phyloP scores from a whole-genome alignment of 2,113 vertebrate species.

The Vidua macroura region DNA sequence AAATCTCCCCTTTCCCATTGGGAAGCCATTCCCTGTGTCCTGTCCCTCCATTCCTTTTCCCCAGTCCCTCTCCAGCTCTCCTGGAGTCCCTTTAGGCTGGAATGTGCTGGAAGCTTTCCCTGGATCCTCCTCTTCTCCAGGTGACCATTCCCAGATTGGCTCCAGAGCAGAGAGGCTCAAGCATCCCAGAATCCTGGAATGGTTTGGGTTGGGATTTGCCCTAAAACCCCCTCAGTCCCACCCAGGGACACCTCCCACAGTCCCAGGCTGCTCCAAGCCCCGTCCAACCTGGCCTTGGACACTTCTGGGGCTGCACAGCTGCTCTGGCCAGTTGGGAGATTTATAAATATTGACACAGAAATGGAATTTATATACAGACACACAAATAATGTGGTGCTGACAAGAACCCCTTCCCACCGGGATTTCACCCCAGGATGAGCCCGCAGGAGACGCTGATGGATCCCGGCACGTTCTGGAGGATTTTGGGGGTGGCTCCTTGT shows the following conservation, averaged over 20 bases:
- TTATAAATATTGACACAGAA: fast-evolving
- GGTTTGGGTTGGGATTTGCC: too few relatives aligned
- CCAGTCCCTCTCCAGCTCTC: too few relatives aligned
- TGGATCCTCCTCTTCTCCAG: too few relatives aligned
- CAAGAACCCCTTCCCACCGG: neutral
- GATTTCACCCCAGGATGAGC: fast-evolving
- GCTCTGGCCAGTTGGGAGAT: neutral
- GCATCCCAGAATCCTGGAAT: too few relatives aligned
- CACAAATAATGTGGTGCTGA: fast-evolving
- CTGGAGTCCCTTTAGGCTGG: too few relatives aligned
- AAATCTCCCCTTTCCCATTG: too few relatives aligned
- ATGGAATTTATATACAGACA: fast-evolving
- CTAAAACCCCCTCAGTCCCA: too few relatives aligned
- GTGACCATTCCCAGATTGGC: too few relatives aligned
- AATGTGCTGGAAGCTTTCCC: too few relatives aligned
- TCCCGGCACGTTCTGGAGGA: fast-evolving
- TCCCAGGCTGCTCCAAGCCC: neutral
- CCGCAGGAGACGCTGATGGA: fast-evolving
- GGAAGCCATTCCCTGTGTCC: too few relatives aligned
- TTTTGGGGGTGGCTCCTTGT: neutral
- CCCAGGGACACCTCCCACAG: neutral
- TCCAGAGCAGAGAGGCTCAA: too few relatives aligned
- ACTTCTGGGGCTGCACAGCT: neutral
- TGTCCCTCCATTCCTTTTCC: too few relatives aligned
- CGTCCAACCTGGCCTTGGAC: neutral